Evolutionary conservation across 1,140 invertebrate species (phyloP).

Genomic region (Branchinecta lynchi): DNA sequence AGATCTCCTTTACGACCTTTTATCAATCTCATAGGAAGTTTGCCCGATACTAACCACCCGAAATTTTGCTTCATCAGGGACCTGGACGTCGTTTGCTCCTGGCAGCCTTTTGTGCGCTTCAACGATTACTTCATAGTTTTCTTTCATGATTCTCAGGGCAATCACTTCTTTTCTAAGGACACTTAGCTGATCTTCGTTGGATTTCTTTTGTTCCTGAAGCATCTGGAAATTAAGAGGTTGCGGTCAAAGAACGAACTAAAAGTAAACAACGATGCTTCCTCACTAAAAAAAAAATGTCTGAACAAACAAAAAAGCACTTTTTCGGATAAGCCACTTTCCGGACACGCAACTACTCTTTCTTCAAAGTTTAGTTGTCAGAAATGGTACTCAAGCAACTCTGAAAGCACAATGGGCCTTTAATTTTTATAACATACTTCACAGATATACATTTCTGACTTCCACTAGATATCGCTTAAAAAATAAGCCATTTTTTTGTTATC

Average conservation of each 20-base stretch:
- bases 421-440: no score
- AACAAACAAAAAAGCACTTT: no score
- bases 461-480: no score
- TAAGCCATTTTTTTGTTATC: no score
- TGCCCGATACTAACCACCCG: constrained; percentile 54
- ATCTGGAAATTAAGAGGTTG: constrained; percentile 40
- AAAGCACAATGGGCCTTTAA: no score
- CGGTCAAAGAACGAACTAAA: background rate
- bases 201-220: constrained; percentile 73
- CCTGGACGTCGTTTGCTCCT: constrained; percentile 61
- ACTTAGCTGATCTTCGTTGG: constrained; percentile 81
- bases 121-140: constrained; percentile 89
- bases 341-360: background rate
- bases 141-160: constrained; percentile 77
- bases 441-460: no score
- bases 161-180: constrained; percentile 87
- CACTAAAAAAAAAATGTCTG: no score
- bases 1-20: no score
- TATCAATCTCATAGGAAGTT: no score
- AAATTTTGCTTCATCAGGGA: constrained; percentile 90
- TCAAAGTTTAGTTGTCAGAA: no score
- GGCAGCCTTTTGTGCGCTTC: constrained; percentile 88
- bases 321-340: background rate
- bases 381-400: no score
- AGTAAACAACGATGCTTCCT: background rate